Base-by-base conservation (phyloP, 2,888 invertebrate species). In the Electrophaes corylata region DNA sequence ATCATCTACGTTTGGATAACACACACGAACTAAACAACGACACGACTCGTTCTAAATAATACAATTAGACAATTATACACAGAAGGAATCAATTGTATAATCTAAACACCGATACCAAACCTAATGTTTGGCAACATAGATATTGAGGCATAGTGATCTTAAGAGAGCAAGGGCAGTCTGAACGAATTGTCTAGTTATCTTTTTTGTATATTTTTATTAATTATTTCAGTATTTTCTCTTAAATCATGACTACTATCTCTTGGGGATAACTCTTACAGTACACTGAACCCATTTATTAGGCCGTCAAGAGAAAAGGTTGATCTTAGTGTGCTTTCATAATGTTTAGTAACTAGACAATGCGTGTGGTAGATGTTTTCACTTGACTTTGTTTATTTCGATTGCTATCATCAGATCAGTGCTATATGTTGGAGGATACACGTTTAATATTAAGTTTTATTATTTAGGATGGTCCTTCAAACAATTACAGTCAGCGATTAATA, bases 31-130 rank as follows among this genome's bases (percentile, higher is more conserved):
- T 12, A 10, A 59, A 49, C 6, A 35, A 52, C 54, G 40, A 47
- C 41, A 45, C 37, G 29, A 26, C 26, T 47, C 43, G 12, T 47
- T 8, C 43, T 60, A 60, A 51, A 46, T 0, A 31, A 60, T 51
- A 39, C 39, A 47, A 10, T 29, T 29, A 29, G 2, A 23, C 19
- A 39, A 23, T 29, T 31, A 41, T 53, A 53, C 57, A 39, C 12
- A 47, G 33, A 31, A 16, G 4, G 16, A 26, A 23, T 19, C 23
- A 33, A 29, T 39, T 37, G 47, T 50, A 48, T 47, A 57, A 39
- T 41, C 51, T 55, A 54, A 49, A 65, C 63, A 67, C 31, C 58
- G 49, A 63, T 49, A 63, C 54, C 62, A 57, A 58, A 58, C 62
- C 58, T 62, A 62, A 19, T 23, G 60, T 52, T 58, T 62, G 58